phyloP scores from a whole-genome alignment of 2,113 vertebrate species.

The Cephalopterus ornatus region DNA sequence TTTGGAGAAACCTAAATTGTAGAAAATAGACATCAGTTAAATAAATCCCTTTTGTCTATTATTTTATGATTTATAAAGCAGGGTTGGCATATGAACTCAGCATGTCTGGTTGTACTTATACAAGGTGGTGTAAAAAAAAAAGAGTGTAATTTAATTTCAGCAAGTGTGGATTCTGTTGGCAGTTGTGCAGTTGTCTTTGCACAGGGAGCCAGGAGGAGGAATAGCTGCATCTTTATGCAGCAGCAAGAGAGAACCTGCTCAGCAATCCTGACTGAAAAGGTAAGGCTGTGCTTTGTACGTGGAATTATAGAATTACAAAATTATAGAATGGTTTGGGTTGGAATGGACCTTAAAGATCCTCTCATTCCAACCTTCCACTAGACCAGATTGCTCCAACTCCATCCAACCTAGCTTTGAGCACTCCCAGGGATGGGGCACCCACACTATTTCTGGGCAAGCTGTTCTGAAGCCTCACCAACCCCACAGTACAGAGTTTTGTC shows the following conservation, averaged over 20 bases:
- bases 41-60: neutral
- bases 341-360: neutral
- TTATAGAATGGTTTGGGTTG: neutral
- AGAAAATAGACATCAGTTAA: neutral
- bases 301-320: neutral
- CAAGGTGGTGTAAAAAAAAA: neutral
- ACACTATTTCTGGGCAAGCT: neutral
- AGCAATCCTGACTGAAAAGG: neutral
- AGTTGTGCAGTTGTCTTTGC: neutral
- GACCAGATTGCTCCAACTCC: neutral
- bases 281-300: neutral
- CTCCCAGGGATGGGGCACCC: neutral
- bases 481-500: neutral
- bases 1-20: neutral
- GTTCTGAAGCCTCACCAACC: no score
- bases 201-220: neutral
- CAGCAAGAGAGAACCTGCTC: neutral
- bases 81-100: neutral
- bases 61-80: neutral
- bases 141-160: neutral
- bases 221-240: neutral
- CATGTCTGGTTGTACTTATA: neutral
- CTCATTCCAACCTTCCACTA: neutral
- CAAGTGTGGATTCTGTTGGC: neutral
- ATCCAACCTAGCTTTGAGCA: no score